Conservation (phyloP, 2,113 vertebrate genomes). For the Cyprinodon variegatus region DNA sequence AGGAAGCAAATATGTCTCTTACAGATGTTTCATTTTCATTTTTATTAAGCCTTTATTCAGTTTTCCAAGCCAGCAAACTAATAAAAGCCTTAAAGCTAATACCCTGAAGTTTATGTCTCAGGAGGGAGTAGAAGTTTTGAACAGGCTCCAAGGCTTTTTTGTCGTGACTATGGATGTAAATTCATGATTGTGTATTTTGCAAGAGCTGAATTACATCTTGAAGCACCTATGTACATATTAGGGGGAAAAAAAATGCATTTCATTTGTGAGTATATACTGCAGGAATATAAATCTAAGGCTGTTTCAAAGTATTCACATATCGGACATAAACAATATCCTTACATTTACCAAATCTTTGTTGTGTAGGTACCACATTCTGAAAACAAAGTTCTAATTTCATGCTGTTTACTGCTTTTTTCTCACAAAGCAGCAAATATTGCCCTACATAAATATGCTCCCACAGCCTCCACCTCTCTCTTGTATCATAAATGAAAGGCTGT, state of each 20-base stretch:
- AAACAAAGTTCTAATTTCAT: not conserved
- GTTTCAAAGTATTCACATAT: constrained; percentile 5
- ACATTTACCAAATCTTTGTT: not conserved
- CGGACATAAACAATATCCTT: not conserved
- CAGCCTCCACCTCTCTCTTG: constrained; percentile 15
- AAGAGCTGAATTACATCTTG: constrained; percentile 2
- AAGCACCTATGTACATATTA: constrained; percentile 6
- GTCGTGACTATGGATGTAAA: not conserved
- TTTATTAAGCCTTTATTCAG: not conserved
- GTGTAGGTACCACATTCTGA: not conserved
- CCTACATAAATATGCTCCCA: constrained; percentile 8
- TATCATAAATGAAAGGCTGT: constrained; percentile 16
- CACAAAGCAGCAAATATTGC: not conserved
- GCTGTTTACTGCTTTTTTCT: not conserved
- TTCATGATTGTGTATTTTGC: constrained; percentile 24
- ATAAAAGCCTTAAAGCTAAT: constrained; percentile 2
- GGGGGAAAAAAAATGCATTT: not conserved
- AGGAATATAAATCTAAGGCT: not conserved
- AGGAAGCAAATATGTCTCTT: not conserved
- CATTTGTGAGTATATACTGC: constrained; percentile 9
- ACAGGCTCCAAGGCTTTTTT: not conserved
- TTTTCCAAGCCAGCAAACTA: not conserved
- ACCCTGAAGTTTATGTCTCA: not conserved
- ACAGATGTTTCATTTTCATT: not conserved
- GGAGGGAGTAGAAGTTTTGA: not conserved